Base-by-base conservation (phyloP, 2,888 invertebrate species). In the Thyatira batis region DNA sequence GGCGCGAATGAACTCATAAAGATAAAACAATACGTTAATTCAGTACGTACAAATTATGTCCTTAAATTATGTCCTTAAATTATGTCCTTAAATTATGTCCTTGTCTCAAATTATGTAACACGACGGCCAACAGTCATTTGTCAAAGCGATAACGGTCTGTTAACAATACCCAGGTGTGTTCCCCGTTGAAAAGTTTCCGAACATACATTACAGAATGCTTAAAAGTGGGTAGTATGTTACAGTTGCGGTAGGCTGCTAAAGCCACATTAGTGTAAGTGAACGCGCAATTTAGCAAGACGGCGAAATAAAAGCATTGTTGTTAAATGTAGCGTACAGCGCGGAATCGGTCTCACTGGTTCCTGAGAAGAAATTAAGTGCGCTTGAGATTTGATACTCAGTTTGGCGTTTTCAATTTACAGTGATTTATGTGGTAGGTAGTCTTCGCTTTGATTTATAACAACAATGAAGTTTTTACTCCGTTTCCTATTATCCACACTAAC, bases 151-250 rank as follows among this genome's bases (percentile, higher is more conserved):
- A 70, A 69, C 63, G 54, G 53, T 58, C 45, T 51, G 52, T 51
- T 58, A 62, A 67, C 64, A 69, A 63, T 57, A 58, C 67, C 61
- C 70, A 73, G 72, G 69, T 71, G 72, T 52, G 63, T 64, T 53
- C 54, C 60, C 55, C 53, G 54, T 54, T 57, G 59, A 61, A 63
- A 71, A 64, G 58, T 55, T 57, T 61, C 53, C 52, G 43, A 28
- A 49, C 23, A 51, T 17, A 23, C 43, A 21, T 52, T 52, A 49
- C 20, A 20, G 23, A 27, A 48, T 50, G 52, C 25, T 25, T 44
- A 55, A 58, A 67, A 70, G 67, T 69, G 60, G 61, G 66, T 65
- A 63, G 72, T 76, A 76, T 71, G 67, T 75, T 70, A 71, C 65
- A 52, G 58, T 46, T 53, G 54, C 52, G 59, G 63, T 23, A 56